Evolutionary conservation across 2,888 invertebrate genomes (phyloP).

Genomic region (Cactoblastis cactorum): DNA sequence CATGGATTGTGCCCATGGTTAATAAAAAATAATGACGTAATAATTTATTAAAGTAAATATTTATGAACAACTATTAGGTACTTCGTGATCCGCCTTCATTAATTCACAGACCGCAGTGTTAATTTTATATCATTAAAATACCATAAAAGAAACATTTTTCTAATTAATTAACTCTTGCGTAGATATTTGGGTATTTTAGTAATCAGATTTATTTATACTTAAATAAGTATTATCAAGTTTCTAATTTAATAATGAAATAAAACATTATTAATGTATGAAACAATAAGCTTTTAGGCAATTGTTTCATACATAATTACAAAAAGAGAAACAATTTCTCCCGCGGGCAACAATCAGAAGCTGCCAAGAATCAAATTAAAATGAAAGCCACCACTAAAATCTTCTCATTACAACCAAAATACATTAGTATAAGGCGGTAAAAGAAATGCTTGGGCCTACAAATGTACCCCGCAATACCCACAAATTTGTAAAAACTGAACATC

Average conservation of each 20-base stretch:
- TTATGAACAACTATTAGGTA: too few species aligned
- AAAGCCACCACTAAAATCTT: slow-evolving; percentile 61
- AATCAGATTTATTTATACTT: not conserved
- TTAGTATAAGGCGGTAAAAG: slow-evolving; percentile 66
- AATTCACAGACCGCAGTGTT: slow-evolving; percentile 14
- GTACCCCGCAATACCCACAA: slow-evolving; percentile 51
- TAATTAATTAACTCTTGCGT: slow-evolving; percentile 2
- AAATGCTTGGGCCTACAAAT: slow-evolving; percentile 67
- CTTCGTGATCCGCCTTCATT: slow-evolving; percentile 17
- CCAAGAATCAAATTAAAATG: slow-evolving; percentile 55
- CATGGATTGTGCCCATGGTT: too few species aligned
- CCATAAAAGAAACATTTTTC: slow-evolving; percentile 5
- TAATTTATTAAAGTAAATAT: too few species aligned
- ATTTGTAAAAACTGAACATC: slow-evolving; percentile 24
- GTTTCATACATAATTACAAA: slow-evolving; percentile 5
- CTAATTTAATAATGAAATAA: too few species aligned
- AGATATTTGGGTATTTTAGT: not conserved
- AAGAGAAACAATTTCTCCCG: slow-evolving; percentile 23
- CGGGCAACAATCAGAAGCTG: slow-evolving; percentile 22
- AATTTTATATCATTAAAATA: slow-evolving; percentile 14
- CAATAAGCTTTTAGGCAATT: not conserved
- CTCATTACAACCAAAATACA: slow-evolving; percentile 71
- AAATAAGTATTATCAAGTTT: too few species aligned
- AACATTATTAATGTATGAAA: too few species aligned
- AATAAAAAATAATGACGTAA: too few species aligned